A percentile compares a stretch with the other conserved stretches of the same genome.
These are phyloP conservation scores for Buphagus erythrorhynchus DNA, from an alignment of 2,797 vertebrate species.

Conservation along the genomic window DNA sequence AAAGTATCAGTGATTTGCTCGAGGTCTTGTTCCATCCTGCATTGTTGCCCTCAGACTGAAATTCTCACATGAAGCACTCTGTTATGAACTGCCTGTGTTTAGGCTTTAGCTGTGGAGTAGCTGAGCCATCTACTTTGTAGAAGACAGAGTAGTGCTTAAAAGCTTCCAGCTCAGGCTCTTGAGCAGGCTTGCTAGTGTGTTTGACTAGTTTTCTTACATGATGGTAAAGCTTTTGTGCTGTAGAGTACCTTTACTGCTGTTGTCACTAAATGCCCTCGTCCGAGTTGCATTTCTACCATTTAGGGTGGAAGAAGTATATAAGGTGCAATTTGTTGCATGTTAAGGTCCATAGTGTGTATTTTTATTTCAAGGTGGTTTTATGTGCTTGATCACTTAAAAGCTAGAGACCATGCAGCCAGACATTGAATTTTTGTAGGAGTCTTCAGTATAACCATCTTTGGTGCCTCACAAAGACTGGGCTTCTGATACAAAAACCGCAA, in stretches of 20 bases:
- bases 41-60: neutral
- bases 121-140: neutral
- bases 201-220: neutral
- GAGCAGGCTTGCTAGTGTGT: neutral
- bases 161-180: neutral
- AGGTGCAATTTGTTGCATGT: neutral
- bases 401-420: neutral
- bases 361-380: neutral
- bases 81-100: neutral
- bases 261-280: neutral
- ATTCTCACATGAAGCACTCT: neutral
- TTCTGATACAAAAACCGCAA: neutral
- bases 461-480: neutral
- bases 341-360: accelerated
- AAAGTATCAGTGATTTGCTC: neutral
- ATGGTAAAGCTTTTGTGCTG: neutral
- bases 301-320: neutral
- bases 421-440: neutral
- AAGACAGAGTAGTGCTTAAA: neutral
- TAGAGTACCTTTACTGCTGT: neutral
- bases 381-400: neutral
- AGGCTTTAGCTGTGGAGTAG: neutral
- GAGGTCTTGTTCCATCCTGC: neutral
- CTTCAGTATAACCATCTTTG: neutral
- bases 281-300: neutral